These are phyloP conservation scores for Empidonax traillii DNA, from an alignment of 2,113 vertebrate genomes.

Conservation along the genomic window DNA sequence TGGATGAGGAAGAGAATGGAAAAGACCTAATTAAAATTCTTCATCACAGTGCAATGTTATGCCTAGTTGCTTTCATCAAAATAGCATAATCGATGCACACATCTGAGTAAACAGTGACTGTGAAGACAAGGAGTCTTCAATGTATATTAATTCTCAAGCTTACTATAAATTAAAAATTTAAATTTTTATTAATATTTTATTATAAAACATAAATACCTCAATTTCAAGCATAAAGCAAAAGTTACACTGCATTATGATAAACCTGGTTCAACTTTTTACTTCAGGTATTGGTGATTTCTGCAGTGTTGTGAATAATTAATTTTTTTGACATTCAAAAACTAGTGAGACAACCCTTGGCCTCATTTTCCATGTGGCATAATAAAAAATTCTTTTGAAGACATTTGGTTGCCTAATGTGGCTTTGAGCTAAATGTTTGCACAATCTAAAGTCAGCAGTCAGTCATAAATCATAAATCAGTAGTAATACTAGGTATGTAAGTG, in stretches of 20 bases:
- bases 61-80: background rate
- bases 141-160: background rate
- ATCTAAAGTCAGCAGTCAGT: background rate
- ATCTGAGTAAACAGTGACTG: background rate
- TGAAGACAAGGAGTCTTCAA: background rate
- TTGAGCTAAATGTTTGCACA: background rate
- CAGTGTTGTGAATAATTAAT: background rate
- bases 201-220: background rate
- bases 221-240: background rate
- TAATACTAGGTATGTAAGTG: background rate
- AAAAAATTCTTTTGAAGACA: background rate
- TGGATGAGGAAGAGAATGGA: background rate
- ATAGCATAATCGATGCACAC: background rate
- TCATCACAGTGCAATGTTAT: background rate
- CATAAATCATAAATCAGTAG: background rate
- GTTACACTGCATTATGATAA: background rate
- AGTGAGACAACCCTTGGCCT: background rate
- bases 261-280: background rate
- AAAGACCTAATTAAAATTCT: background rate
- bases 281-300: background rate
- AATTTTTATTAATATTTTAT: background rate
- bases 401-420: background rate
- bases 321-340: background rate
- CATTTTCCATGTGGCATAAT: background rate
- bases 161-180: background rate